A percentile compares a stretch with the other conserved stretches of the same genome.
Conservation (phyloP, 2,888 invertebrate species). For the Netelia inedita region DNA sequence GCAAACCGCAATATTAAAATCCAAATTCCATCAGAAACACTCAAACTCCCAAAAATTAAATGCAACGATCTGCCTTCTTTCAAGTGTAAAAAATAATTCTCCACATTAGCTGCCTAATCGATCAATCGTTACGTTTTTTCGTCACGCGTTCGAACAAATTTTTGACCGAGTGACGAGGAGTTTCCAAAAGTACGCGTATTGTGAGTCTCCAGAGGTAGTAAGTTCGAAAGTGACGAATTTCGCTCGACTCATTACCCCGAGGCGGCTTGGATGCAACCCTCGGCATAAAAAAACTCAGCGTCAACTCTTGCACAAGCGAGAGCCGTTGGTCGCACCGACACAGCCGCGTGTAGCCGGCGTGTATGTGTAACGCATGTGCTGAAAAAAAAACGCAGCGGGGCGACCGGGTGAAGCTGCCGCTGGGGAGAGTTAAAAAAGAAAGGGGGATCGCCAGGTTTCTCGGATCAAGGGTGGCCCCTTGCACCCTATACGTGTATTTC, state of each 20-base stretch:
- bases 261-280: slow-evolving; percentile 48
- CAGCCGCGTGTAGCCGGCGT: slow-evolving; percentile 6
- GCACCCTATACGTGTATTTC: slow-evolving; percentile 14
- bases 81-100: not conserved
- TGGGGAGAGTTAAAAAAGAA: slow-evolving; percentile 68
- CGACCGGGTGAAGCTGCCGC: slow-evolving; percentile 51
- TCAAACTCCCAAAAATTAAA: not conserved
- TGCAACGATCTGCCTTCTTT: not conserved
- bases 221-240: slow-evolving; percentile 69
- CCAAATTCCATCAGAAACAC: not conserved
- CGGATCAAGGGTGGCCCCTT: slow-evolving; percentile 60
- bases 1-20: not conserved
- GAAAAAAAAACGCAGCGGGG: slow-evolving; percentile 66
- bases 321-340: slow-evolving; percentile 36
- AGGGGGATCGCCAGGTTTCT: slow-evolving; percentile 64
- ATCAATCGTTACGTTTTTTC: slow-evolving; percentile 4
- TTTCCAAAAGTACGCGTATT: not conserved
- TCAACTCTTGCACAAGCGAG: slow-evolving; percentile 69
- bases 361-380: slow-evolving; percentile 39
- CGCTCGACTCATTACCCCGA: slow-evolving; percentile 73
- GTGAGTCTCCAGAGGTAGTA: not conserved
- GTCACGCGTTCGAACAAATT: not conserved
- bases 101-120: not conserved
- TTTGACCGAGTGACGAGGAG: not conserved
- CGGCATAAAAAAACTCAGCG: slow-evolving; percentile 51